Evolutionary conservation across 2,113 vertebrate genomes (phyloP).

Genomic region (Platichthys stellatus): DNA sequence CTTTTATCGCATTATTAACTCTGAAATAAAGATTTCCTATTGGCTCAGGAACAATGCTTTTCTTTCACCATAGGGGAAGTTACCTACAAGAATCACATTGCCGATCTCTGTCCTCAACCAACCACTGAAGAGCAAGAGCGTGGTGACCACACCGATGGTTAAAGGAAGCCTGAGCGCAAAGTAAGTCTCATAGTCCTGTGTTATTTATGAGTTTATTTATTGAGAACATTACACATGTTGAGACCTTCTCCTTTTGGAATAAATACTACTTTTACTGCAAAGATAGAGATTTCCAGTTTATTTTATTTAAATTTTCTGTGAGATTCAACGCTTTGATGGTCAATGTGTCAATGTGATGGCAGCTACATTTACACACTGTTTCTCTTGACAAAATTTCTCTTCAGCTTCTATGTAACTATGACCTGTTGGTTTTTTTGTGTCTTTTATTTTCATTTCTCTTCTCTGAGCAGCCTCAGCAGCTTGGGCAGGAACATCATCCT

Average conservation of each 20-base stretch:
- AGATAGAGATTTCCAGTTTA: too few relatives aligned
- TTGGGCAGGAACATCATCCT: conserved; percentile 97
- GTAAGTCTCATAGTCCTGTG: conserved; percentile 75
- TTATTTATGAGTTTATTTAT: too few relatives aligned
- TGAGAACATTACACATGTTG: too few relatives aligned
- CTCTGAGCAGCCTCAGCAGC: conserved; percentile 86
- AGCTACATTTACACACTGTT: not conserved
- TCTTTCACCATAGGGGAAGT: conserved; percentile 85
- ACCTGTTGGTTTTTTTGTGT: not conserved
- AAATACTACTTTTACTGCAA: too few relatives aligned
- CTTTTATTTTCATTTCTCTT: not conserved
- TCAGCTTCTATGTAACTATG: not conserved
- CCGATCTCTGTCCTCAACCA: conserved; percentile 96
- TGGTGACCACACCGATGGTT: conserved; percentile 93
- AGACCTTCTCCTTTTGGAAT: too few relatives aligned
- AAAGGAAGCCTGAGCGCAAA: conserved; percentile 95
- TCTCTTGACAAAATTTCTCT: too few relatives aligned
- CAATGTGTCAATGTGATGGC: not conserved
- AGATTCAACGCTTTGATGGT: not conserved
- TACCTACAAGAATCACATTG: conserved; percentile 94
- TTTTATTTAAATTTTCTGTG: too few relatives aligned
- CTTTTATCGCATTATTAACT: too few relatives aligned
- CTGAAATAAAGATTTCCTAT: too few relatives aligned
- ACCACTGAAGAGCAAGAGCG: conserved; percentile 94
- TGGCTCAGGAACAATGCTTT: not conserved